Conservation (phyloP, 2,113 vertebrate species). For the Cryptotis parvus region DNA sequence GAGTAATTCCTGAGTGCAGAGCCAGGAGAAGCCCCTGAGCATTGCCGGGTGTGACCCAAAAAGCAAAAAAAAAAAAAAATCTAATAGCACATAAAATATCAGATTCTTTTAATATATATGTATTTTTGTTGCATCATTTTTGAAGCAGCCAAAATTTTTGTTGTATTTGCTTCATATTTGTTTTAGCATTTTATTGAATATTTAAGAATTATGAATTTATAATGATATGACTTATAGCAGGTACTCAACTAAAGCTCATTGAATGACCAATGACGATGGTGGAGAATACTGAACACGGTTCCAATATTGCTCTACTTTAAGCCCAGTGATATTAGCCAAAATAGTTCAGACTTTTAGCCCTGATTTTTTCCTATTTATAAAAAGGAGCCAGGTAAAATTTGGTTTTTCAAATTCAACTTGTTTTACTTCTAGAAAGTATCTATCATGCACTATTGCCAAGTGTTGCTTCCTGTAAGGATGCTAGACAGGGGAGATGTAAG, state of each 20-base stretch:
- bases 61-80: too few relatives aligned
- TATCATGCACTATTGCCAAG: not conserved
- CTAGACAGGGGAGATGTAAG: not conserved
- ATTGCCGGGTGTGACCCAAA: too few relatives aligned
- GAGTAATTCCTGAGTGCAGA: too few relatives aligned
- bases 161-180: not conserved
- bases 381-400: not conserved
- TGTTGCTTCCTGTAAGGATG: not conserved
- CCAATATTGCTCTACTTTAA: conserved; percentile 14
- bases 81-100: too few relatives aligned
- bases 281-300: not conserved
- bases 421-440: not conserved
- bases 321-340: not conserved
- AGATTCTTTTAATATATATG: not conserved
- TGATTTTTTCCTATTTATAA: not conserved
- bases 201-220: not conserved
- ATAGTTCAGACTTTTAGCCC: not conserved
- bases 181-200: not conserved
- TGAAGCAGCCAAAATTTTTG: not conserved
- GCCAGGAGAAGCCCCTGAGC: too few relatives aligned
- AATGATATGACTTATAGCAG: not conserved
- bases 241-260: not conserved
- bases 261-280: not conserved
- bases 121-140: not conserved
- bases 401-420: not conserved